Conservation (phyloP, 2,797 vertebrate species). For the Chiloscyllium punctatum region DNA sequence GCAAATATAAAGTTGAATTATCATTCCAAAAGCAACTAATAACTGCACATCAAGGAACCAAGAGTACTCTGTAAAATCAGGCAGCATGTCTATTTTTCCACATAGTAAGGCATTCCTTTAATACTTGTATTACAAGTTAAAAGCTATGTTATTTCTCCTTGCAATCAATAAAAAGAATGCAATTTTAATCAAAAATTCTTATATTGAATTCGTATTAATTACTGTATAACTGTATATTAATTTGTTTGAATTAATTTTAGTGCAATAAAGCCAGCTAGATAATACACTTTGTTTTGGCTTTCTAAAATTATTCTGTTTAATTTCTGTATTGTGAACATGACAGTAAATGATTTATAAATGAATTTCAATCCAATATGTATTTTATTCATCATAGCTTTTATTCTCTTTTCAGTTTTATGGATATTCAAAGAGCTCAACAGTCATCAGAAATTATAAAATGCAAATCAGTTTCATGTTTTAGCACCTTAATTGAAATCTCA, state of each 20-base stretch:
- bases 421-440: background rate
- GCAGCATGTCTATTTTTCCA: background rate
- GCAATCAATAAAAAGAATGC: background rate
- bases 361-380: background rate
- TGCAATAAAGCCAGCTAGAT: background rate
- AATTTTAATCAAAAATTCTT: background rate
- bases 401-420: background rate
- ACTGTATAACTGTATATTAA: background rate
- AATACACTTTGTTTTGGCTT: background rate
- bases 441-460: background rate
- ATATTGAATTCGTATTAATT: background rate
- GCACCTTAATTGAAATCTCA: background rate
- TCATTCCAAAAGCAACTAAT: constrained; percentile 20
- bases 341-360: background rate
- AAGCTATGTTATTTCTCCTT: background rate
- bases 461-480: background rate
- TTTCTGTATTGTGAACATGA: background rate
- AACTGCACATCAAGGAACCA: constrained; percentile 1
- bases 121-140: background rate
- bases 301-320: background rate
- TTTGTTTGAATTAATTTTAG: background rate
- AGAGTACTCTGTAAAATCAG: background rate
- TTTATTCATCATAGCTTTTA: background rate
- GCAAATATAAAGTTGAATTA: background rate
- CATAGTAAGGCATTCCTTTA: background rate